Conservation (phyloP, 1,140 invertebrate genomes). For the Cecropterus lyciades region DNA sequence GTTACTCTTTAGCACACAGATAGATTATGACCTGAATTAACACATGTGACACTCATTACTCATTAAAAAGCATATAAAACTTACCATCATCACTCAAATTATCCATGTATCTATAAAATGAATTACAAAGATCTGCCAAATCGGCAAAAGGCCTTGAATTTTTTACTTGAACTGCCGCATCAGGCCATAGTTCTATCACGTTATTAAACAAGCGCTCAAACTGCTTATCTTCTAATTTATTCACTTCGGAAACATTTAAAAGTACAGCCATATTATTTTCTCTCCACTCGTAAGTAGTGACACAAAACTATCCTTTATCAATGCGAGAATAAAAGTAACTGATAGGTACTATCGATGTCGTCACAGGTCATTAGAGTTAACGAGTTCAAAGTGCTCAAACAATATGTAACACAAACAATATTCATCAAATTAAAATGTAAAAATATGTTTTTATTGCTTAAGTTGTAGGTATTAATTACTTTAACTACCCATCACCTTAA, state of each 20-base stretch:
- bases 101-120: slow-evolving; percentile 85
- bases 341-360: slow-evolving; percentile 28
- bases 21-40: too few species aligned
- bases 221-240: slow-evolving; percentile 82
- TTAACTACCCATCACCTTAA: too few species aligned
- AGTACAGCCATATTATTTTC: slow-evolving; percentile 38
- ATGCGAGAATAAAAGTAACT: slow-evolving; percentile 9
- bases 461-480: too few species aligned
- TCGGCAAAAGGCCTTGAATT: slow-evolving; percentile 84
- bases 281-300: not conserved
- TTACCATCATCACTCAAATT: slow-evolving; percentile 83
- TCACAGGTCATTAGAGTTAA: slow-evolving; percentile 41
- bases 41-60: too few species aligned
- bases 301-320: not conserved
- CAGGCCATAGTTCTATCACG: slow-evolving; percentile 86
- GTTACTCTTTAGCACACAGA: too few species aligned
- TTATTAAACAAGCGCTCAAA: slow-evolving; percentile 87
- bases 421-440: too few species aligned
- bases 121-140: slow-evolving; percentile 80
- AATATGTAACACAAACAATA: not conserved
- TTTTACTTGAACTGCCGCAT: slow-evolving; percentile 83
- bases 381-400: not conserved
- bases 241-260: slow-evolving; percentile 79
- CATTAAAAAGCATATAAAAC: too few species aligned
- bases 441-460: too few species aligned